Base-by-base conservation (phyloP, 2,797 vertebrate species). In the Anomalospiza imberbis region DNA sequence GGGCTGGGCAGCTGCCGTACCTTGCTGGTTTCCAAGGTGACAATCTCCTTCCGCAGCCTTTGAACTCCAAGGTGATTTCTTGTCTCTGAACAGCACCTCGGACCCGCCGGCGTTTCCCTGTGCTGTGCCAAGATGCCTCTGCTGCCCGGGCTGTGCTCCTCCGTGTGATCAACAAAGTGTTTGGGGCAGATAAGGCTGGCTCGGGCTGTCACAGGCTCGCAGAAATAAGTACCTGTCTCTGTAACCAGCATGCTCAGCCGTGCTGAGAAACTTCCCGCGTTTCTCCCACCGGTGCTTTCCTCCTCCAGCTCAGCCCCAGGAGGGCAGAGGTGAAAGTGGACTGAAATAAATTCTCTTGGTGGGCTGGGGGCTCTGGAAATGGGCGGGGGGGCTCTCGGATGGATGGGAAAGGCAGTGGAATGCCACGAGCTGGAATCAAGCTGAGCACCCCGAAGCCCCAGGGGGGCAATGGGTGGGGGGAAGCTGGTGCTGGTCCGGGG, bases 131-230 rank as follows among this genome's bases (percentile, higher is more conserved):
- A 9, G 88, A 3, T 17, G 88, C 83, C 70, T 91, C 71, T 7
- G 84, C 90, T 82, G 86, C 88, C 84, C 6, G 2, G 80, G 77
- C 55, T 67, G 21, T 22, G 8, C 65, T 63, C 34, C 53, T 34
- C 25, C 1, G 42, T 15, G 82, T 58, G 86, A 85, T 77, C 93
- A 16, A 17, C 94, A 67, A 55, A 92, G 92, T 65, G 95, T 63
- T 91, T 3, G 12, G 90, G 88, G 71, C 93, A 91, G 96, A 93
- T 95, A 89, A 95, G 90, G 81, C 91, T 80, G 86, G 12, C 80
- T 85, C 1, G 17, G 38, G 5, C 26, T 82, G 92, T 67, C 94
- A 68, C 44, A 16, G 0, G 5, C 93, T 80, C 45, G 8, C 71
- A 57, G 85, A 79, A 91, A 87, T 47, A 72, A 90, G 50, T 57